Evolutionary conservation across 2,888 invertebrate species (phyloP).

Genomic region (Embidobia sp.): DNA sequence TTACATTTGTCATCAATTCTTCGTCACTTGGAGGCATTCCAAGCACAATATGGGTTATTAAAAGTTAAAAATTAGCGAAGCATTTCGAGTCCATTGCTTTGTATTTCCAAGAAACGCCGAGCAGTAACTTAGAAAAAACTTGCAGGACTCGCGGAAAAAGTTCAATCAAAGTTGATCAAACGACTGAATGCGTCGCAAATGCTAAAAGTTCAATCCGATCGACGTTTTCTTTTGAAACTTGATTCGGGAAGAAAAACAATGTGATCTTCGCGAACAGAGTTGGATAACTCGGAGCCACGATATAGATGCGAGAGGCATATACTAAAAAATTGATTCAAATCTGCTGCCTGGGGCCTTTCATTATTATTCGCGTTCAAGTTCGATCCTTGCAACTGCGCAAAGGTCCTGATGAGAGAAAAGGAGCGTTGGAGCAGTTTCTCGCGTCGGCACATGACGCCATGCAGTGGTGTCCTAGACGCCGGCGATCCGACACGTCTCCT

Average conservation of each 20-base stretch:
- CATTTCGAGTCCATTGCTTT: too few relatives aligned
- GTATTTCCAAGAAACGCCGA: too few relatives aligned
- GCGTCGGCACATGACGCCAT: slow-evolving; percentile 53
- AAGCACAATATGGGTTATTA: too few relatives aligned
- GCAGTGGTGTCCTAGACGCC: slow-evolving; percentile 61
- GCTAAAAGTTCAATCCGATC: too few relatives aligned
- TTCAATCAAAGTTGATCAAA: too few relatives aligned
- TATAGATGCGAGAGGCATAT: slow-evolving; percentile 32
- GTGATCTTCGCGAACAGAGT: background rate
- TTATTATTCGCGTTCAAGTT: slow-evolving; percentile 53
- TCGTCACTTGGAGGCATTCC: too few relatives aligned
- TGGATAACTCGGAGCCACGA: background rate
- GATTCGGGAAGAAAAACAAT: background rate
- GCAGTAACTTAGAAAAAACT: too few relatives aligned
- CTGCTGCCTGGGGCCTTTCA: slow-evolving; percentile 42
- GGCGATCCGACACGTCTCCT: slow-evolving; percentile 39
- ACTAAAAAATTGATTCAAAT: slow-evolving; percentile 53
- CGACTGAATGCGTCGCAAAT: too few relatives aligned
- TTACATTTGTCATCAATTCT: too few relatives aligned
- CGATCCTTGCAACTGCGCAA: slow-evolving; percentile 73
- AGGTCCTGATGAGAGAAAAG: slow-evolving; percentile 63
- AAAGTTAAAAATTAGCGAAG: too few relatives aligned
- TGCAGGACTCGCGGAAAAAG: too few relatives aligned
- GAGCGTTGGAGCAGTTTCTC: slow-evolving; percentile 44
- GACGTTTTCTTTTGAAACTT: too few relatives aligned